A percentile compares a stretch with the other conserved stretches of the same genome.
Evolutionary conservation across 2,797 vertebrate species (phyloP).

Genomic region (Nasua narica): DNA sequence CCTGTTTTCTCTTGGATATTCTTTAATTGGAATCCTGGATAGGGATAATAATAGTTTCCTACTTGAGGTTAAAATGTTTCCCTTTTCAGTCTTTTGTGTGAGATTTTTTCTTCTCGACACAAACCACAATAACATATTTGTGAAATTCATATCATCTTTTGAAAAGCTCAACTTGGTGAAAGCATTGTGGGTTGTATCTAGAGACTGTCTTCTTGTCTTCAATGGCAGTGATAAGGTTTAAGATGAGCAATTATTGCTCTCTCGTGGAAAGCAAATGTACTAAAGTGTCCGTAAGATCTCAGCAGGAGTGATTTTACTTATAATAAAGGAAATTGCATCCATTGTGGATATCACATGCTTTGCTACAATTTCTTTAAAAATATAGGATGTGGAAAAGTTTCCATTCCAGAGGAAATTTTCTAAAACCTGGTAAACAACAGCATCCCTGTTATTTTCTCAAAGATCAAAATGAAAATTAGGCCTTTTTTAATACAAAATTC

Average conservation of each 20-base stretch:
- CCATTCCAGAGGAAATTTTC: not conserved
- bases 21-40: slow-evolving; percentile 58
- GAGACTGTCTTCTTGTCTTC: not conserved
- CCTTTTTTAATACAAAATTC: not conserved
- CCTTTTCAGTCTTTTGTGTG: slow-evolving; percentile 41
- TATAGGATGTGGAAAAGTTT: not conserved
- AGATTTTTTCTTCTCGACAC: not conserved
- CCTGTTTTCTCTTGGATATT: slow-evolving; percentile 58
- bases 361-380: not conserved
- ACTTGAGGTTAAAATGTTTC: slow-evolving; percentile 44
- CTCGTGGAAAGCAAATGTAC: not conserved
- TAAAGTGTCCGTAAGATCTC: slow-evolving; percentile 8
- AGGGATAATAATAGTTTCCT: slow-evolving; percentile 60
- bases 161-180: not conserved
- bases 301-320: slow-evolving; percentile 37
- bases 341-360: not conserved
- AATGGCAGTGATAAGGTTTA: not conserved
- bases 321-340: slow-evolving; percentile 41
- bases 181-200: not conserved
- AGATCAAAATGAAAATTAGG: slow-evolving; percentile 6
- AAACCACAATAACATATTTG: slow-evolving; percentile 34
- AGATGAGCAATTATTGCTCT: not conserved
- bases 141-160: slow-evolving; percentile 39
- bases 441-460: not conserved
- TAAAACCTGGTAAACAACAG: not conserved